A percentile compares a stretch with the other conserved stretches of the same genome.
phyloP scores from a whole-genome alignment of 1,140 invertebrate species.

The Vanessa tameamea region DNA sequence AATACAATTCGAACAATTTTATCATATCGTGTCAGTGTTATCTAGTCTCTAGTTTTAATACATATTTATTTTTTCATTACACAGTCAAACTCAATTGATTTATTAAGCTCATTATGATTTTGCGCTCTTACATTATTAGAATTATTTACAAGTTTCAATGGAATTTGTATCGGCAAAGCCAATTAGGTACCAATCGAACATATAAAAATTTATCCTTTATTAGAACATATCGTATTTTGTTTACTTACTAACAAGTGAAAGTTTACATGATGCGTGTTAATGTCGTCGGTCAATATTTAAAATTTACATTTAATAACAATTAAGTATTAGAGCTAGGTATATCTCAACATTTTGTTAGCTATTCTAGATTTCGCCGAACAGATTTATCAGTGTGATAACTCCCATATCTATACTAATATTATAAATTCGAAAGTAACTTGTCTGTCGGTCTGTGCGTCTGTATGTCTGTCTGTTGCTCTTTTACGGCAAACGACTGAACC shows the following conservation, averaged over 20 bases:
- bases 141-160: not conserved
- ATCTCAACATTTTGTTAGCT: not conserved
- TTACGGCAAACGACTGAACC: no score
- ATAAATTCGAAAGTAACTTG: no score
- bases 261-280: not conserved
- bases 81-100: not conserved
- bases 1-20: no score
- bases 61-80: no score
- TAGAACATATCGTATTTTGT: not conserved
- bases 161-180: not conserved
- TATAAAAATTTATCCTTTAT: no score
- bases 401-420: no score
- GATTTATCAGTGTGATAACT: not conserved
- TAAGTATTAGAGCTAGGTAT: not conserved
- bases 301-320: constrained; percentile 14
- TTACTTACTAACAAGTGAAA: constrained; percentile 4
- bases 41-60: no score
- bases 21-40: no score
- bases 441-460: no score
- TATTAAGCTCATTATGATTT: not conserved
- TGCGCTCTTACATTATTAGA: not conserved
- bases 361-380: constrained; percentile 18
- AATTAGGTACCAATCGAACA: no score
- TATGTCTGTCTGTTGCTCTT: no score
- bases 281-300: not conserved